Base-by-base conservation (phyloP, 2,888 invertebrate species). In the Ceratothoa steindachneri region DNA sequence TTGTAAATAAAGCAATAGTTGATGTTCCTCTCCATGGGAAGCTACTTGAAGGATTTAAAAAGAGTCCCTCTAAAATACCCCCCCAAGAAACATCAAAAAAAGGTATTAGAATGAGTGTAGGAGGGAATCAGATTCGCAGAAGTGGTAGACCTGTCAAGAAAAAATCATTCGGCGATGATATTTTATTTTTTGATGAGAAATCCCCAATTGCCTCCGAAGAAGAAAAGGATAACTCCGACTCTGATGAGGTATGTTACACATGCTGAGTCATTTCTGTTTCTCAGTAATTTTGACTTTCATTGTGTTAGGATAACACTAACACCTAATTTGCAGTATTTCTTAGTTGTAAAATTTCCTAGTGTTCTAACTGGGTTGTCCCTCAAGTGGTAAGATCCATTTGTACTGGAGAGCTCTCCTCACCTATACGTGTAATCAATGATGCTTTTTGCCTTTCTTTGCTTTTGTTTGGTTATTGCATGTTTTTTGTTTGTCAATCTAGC, bases 111-210 rank as follows among this genome's bases (percentile, higher is more conserved):
- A 55, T 55, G 55, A 55, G 65, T 27, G 53, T 53, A 3, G 76
- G 73, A 7, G 73, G 71, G 15, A 68, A 70, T 0, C 72, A 69
- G 7, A 30, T 76, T 2, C 53, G 78, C 5, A 69, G 78, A 12
- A 78, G 78, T 27, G 65, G 65, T 24, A 51, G 78, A 19, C 73
- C 78, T 27, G 71, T 75, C 53, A 78, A 78, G 70, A 78, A 78
- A 64, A 78, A 78, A 27, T 71, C 75, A 9, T 78, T 78, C 41
- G 78, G 78, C 2, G 78, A 78, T 69, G 78, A 78, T 28, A 78
- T 78, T 73, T 41, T 78, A 15, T 75, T 75, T 19, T 70, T 72
- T 28, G 78, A 76, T 55, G 5, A 74, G 15, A 74, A 77, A 60
- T 2, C 9, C 24, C 1, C 7, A 28, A 29, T 27, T 52, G 52